Evolutionary conservation across 2,888 invertebrate genomes (phyloP), one percentile per base, ranked within the genome.

Genomic region (Agrotis ipsilon): DNA sequence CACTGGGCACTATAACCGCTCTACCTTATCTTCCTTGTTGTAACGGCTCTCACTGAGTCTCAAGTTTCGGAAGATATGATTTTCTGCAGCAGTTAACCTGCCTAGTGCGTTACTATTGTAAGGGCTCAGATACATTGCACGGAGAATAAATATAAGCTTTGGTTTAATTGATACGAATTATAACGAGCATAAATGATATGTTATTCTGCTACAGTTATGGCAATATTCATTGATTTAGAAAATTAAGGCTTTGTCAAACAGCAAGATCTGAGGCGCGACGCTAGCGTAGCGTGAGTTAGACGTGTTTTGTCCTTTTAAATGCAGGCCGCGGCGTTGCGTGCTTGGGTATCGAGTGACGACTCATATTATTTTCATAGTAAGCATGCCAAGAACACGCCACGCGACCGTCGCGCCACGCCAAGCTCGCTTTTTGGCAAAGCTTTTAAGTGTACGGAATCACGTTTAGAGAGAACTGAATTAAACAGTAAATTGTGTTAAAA

Each of bases 101-200:
- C 59, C 24, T 45, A 51, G 65, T 66, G 68, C 65, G 68, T 73
- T 16, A 19, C 24, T 45, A 39, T 13, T 13, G 0, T 54, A 65
- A 51, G 39, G 58, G 54, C 16, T 78, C 6, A 1, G 49, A 66
- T 62, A 55, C 1, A 78, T 68, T 68, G 24, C 61, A 63, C 54
- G 27, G 49, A 65, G 54, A 45, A 16, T 16, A 16, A 24, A 24
- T 18, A 0, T 45, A 14, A 39, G 11, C n/a, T 68, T 54, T 46
- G 21, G 21, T 68, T 65, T 61, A 39, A 68, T 72, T 58, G 32
- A 7, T 65, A 58, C 59, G 6, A 60, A 73, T 48, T 55, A 51
- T 43, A 62, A 11, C 4, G 65, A 13, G 0, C 11, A 6, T 52
- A 14, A 49, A 19, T 32, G 16, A 32, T 67, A 32, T 67, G 24